phyloP scores from a whole-genome alignment of 2,113 vertebrate genomes.

The Rutilus rutilus region DNA sequence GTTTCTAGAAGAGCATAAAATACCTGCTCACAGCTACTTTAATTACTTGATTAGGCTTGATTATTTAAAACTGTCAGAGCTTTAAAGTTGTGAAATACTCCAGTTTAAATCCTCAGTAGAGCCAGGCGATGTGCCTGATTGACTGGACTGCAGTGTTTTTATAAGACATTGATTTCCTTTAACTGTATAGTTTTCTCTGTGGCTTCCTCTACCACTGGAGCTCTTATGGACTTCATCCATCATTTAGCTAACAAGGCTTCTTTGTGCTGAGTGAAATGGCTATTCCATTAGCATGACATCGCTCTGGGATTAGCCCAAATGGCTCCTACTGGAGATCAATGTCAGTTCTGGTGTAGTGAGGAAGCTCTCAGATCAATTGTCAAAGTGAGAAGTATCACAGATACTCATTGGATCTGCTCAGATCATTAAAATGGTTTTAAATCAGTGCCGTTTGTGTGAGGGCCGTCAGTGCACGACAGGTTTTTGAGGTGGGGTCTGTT shows the following conservation, averaged over 20 bases:
- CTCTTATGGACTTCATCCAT: conserved; percentile 68
- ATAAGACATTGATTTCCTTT: conserved; percentile 73
- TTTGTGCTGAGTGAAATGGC: conserved; percentile 62
- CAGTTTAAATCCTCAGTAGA: not conserved
- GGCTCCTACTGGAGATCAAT: conserved; percentile 26
- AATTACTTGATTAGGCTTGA: not conserved
- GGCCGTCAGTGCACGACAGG: not conserved
- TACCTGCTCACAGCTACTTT: not conserved
- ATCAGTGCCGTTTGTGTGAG: not conserved
- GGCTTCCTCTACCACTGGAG: conserved; percentile 63
- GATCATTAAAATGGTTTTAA: conserved; percentile 13
- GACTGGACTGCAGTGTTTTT: conserved; percentile 61
- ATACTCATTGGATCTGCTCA: conserved; percentile 23
- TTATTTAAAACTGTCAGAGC: not conserved
- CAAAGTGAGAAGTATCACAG: conserved; percentile 27
- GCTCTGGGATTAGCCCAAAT: conserved; percentile 39
- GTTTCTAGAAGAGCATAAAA: not conserved
- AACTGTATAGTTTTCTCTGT: conserved; percentile 41
- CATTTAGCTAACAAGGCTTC: conserved; percentile 50
- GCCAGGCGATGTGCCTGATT: conserved; percentile 21
- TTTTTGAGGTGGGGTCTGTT: not conserved
- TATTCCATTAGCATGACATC: conserved; percentile 31
- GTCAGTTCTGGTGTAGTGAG: not conserved
- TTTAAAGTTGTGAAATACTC: not conserved
- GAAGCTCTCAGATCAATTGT: conserved; percentile 23